These are phyloP conservation scores for Apamea sordens DNA, from an alignment of 2,888 invertebrate genomes.

Conservation along the genomic window DNA sequence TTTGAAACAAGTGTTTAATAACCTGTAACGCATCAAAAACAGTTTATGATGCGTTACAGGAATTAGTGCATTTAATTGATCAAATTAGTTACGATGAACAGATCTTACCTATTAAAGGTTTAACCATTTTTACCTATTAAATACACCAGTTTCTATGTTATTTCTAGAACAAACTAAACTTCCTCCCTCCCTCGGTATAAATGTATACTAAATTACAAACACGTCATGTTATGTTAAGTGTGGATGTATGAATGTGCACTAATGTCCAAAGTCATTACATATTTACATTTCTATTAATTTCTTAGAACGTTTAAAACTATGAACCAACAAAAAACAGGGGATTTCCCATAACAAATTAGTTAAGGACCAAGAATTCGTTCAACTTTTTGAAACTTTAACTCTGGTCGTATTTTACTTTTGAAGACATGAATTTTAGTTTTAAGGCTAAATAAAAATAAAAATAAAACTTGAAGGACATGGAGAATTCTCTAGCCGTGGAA, in stretches of 20 bases:
- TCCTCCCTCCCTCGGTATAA: background rate
- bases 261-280: slow-evolving; percentile 58
- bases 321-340: slow-evolving; percentile 14
- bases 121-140: background rate
- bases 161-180: slow-evolving; percentile 13
- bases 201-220: slow-evolving; percentile 19
- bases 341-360: slow-evolving; percentile 4
- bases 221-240: slow-evolving; percentile 22
- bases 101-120: background rate
- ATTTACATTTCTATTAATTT: slow-evolving; percentile 52
- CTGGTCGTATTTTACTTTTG: background rate
- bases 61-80: background rate
- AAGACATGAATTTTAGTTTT: background rate
- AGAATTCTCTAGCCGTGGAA: background rate
- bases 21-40: too few relatives aligned
- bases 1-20: background rate
- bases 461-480: background rate
- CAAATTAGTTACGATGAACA: too few relatives aligned
- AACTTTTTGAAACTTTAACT: background rate
- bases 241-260: slow-evolving; percentile 48
- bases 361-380: background rate
- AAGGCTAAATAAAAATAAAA: background rate
- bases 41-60: background rate
- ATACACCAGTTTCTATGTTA: background rate
- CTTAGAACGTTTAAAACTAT: slow-evolving; percentile 38